Evolutionary conservation across 1,140 invertebrate species (phyloP).

Genomic region (Hyphantria cunea): DNA sequence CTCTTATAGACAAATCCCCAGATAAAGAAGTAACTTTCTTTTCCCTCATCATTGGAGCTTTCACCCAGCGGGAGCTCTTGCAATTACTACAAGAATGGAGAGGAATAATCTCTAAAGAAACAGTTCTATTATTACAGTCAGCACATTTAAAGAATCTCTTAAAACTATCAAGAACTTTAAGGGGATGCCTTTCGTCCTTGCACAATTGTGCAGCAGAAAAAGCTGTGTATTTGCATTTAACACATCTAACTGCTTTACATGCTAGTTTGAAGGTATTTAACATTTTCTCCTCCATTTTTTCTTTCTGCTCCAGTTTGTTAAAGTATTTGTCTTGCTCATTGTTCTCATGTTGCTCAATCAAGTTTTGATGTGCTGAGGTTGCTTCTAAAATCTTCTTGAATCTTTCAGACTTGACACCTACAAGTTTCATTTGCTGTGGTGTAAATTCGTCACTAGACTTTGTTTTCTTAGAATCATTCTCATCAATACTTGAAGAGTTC

Average conservation of each 20-base stretch:
- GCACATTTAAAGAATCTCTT: constrained; percentile 96
- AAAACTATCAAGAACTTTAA: constrained; percentile 89
- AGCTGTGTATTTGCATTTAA: constrained; percentile 94
- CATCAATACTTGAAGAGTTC: constrained; percentile 55
- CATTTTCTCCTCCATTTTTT: constrained; percentile 97
- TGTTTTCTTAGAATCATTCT: constrained; percentile 69
- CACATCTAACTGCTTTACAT: constrained; percentile 94
- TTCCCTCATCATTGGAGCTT: constrained; percentile 91
- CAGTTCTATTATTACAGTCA: constrained; percentile 92
- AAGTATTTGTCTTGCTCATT: constrained; percentile 94
- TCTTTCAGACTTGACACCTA: constrained; percentile 83
- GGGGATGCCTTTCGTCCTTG: constrained; percentile 89
- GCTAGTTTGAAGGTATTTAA: constrained; percentile 90
- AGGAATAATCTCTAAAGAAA: constrained; percentile 90
- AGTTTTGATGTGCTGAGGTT: constrained; percentile 89
- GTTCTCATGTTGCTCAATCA: constrained; percentile 88
- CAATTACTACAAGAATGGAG: constrained; percentile 90
- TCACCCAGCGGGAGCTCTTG: constrained; percentile 87
- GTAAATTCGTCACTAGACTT: constrained; percentile 74
- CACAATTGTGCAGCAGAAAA: constrained; percentile 93
- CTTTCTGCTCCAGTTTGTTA: constrained; percentile 92
- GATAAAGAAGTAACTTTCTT: constrained; percentile 81
- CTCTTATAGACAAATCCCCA: constrained; percentile 85
- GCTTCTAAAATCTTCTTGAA: constrained; percentile 91
- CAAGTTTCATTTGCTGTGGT: constrained; percentile 52